phyloP scores from a whole-genome alignment of 2,113 vertebrate genomes.

The Gallinago undulata region DNA sequence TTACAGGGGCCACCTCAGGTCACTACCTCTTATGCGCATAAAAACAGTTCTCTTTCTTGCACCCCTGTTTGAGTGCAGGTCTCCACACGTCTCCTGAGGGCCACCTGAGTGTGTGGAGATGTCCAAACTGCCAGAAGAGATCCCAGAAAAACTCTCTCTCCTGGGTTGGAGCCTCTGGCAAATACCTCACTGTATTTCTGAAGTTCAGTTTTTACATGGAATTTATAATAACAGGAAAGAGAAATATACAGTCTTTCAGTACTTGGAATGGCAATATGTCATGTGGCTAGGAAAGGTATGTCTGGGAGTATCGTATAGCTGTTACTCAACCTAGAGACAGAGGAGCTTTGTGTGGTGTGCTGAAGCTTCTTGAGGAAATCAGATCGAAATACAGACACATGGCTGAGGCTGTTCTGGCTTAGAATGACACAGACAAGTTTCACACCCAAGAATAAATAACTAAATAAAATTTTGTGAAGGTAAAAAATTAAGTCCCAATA shows the following conservation, averaged over 20 bases:
- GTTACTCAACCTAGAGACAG: slow-evolving; percentile 72
- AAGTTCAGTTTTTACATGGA: slow-evolving; percentile 64
- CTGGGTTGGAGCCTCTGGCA: slow-evolving; percentile 38
- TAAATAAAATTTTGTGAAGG: slow-evolving; percentile 23
- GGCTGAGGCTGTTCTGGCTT: slow-evolving; percentile 35
- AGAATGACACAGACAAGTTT: slow-evolving; percentile 39
- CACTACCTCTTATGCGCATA: background rate
- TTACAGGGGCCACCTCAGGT: slow-evolving; percentile 34
- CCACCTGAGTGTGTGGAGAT: background rate
- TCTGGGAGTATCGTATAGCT: slow-evolving; percentile 80
- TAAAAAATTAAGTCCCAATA: background rate
- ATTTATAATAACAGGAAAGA: slow-evolving; percentile 82
- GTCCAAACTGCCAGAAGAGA: background rate
- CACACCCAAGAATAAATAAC: slow-evolving; percentile 52
- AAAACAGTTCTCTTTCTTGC: background rate
- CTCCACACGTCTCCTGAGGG: background rate
- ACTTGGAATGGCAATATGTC: slow-evolving; percentile 73
- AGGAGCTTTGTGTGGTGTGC: slow-evolving; percentile 72
- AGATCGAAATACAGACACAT: slow-evolving; percentile 66
- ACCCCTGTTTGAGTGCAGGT: background rate
- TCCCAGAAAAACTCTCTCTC: slow-evolving; percentile 14
- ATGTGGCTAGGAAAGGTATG: slow-evolving; percentile 77
- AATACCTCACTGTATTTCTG: slow-evolving; percentile 55
- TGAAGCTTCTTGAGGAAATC: slow-evolving; percentile 33
- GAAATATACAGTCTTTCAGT: slow-evolving; percentile 78